Percentiles rank a stretch among this genome's conserved stretches.
Conservation (phyloP, 2,113 vertebrate genomes). For the Gavialis gangeticus region DNA sequence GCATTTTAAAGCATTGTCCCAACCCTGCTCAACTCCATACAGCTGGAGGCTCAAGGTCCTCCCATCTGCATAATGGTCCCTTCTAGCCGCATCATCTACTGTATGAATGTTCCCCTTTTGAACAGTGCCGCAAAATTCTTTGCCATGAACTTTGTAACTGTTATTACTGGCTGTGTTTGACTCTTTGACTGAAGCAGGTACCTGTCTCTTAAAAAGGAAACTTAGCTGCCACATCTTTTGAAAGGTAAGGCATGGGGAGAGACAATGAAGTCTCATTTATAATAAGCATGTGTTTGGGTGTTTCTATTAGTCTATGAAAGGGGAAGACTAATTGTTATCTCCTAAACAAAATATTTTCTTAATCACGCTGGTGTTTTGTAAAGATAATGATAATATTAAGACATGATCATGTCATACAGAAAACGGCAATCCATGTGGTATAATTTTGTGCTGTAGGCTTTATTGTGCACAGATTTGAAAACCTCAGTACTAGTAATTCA, state of each 20-base stretch:
- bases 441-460: neutral
- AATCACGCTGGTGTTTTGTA: neutral
- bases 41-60: too few relatives aligned
- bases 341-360: neutral
- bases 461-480: neutral
- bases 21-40: too few relatives aligned
- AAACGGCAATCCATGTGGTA: neutral
- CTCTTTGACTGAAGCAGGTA: neutral
- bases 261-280: neutral
- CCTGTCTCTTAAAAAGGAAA: neutral
- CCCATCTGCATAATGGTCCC: too few relatives aligned
- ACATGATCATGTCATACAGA: neutral
- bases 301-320: neutral
- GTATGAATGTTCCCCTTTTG: neutral
- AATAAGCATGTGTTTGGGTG: neutral
- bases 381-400: neutral
- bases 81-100: too few relatives aligned
- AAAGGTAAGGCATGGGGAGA: neutral
- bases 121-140: neutral
- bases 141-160: too few relatives aligned
- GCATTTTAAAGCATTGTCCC: too few relatives aligned
- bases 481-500: neutral
- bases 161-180: neutral
- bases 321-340: neutral
- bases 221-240: neutral